A percentile compares a stretch with the other conserved stretches of the same genome.
These are phyloP conservation scores for Leptodactylus fallax DNA, from an alignment of 2,797 vertebrate species.

Conservation along the genomic window DNA sequence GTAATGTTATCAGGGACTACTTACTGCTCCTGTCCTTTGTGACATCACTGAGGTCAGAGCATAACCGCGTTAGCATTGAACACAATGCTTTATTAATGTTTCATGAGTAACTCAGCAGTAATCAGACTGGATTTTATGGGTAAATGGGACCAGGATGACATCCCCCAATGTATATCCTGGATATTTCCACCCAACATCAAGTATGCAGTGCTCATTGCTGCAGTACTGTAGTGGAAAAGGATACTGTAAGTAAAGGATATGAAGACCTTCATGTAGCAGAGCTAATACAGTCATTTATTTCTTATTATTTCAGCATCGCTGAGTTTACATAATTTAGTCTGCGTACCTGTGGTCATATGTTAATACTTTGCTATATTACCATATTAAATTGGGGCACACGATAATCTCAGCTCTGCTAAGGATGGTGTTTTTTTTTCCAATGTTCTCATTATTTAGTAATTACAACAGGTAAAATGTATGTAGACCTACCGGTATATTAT, in stretches of 20 bases:
- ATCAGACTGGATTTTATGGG: slow-evolving; percentile 70
- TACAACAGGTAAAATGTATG: too few species aligned
- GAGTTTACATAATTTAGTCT: not conserved
- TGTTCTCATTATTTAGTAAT: too few species aligned
- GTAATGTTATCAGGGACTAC: slow-evolving; percentile 85
- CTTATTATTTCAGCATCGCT: not conserved
- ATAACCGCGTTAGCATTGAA: slow-evolving; percentile 86
- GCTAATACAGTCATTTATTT: not conserved
- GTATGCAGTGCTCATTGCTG: not conserved
- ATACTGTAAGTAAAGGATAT: too few species aligned
- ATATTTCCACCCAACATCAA: slow-evolving; percentile 57
- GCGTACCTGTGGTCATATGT: not conserved
- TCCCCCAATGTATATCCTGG: slow-evolving; percentile 64
- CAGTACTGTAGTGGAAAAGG: not conserved
- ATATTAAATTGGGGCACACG: not conserved
- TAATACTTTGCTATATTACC: not conserved
- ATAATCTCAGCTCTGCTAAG: not conserved
- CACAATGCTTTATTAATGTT: slow-evolving; percentile 85
- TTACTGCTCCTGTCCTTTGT: slow-evolving; percentile 82
- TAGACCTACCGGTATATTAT: too few species aligned
- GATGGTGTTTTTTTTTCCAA: too few species aligned
- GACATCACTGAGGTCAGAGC: slow-evolving; percentile 81
- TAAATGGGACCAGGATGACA: slow-evolving; percentile 71
- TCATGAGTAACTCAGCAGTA: slow-evolving; percentile 80
- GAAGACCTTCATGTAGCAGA: not conserved